Evolutionary conservation across 2,888 invertebrate genomes (phyloP), one percentile per base, ranked within the genome.

Genomic region (Psococerastis gibbosa): DNA sequence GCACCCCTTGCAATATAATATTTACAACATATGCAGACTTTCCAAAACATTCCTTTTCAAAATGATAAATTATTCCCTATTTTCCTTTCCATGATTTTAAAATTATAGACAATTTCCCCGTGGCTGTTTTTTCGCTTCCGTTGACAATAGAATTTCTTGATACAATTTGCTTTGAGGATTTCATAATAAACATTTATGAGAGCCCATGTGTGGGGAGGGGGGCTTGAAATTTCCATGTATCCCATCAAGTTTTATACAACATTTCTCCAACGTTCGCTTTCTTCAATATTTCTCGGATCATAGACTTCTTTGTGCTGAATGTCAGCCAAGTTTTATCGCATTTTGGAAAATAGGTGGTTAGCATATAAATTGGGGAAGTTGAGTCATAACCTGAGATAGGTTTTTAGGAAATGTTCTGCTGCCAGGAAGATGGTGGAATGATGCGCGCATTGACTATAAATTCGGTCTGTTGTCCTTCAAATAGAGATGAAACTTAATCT

Each of bases 101-200:
- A 38, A 38, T 38, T 38, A 38, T 38, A 38, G 38, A 38, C 38
- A 38, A 38, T 38, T 38, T 38, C 38, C 38, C 22, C 38, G 20
- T 6, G 38, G 38, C 38, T 38, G 38, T 38, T 38, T 38, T 20
- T 38, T 38, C 38, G 38, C 38, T 38, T 38, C 38, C 38, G 38
- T 38, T 38, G 38, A 38, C 38, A 38, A 38, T 38, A 20, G 38
- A 38, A 38, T 38, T 38, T 20, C 18, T 15, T 16, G 20, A 38
- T 38, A 38, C 18, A 38, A 38, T 38, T 38, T 38, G 38, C 38
- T 38, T 38, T 38, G 38, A 38, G 38, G 38, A 38, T 38, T 18
- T 20, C 38, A 38, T 38, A 38, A 38, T 38, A 38, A 38, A 38
- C 38, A 38, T 38, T 38, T 38, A 38, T 38, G 38, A 38, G 20